Conservation (phyloP, 2,888 invertebrate genomes). For the Eupithecia inturbata region DNA sequence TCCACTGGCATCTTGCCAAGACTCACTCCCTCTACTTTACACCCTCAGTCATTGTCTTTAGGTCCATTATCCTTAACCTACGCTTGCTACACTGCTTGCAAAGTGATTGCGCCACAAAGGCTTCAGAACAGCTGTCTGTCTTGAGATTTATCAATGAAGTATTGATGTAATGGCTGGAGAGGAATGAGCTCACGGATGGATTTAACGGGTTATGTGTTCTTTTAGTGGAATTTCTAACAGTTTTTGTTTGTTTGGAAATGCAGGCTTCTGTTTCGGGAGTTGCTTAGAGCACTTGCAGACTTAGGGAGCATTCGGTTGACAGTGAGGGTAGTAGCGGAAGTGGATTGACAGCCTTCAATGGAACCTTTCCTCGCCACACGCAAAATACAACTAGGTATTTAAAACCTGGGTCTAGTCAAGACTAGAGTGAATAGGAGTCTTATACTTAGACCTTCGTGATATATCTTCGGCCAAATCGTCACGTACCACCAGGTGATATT, state of each 20-base stretch:
- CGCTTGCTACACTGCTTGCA: constrained; percentile 9
- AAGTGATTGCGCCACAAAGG: constrained; percentile 33
- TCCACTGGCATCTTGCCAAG: constrained; percentile 9
- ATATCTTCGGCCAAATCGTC: no score
- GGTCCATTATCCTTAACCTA: background rate
- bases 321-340: no score
- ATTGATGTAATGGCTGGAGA: constrained; percentile 39
- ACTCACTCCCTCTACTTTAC: background rate
- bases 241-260: background rate
- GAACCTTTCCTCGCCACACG: no score
- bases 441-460: no score
- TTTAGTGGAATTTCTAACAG: background rate
- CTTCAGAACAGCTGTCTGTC: constrained; percentile 37
- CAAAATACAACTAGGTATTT: no score
- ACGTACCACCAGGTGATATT: no score
- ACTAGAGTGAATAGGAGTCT: no score
- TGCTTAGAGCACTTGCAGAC: background rate
- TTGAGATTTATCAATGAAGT: constrained; percentile 38
- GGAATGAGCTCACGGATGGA: constrained; percentile 17
- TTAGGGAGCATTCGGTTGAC: no score
- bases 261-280: background rate
- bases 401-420: no score
- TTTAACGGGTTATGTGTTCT: background rate
- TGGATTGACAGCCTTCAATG: no score
- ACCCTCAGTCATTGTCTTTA: background rate